Evolutionary conservation across 2,888 invertebrate species (phyloP).

Genomic region (Acrobasis suavella): DNA sequence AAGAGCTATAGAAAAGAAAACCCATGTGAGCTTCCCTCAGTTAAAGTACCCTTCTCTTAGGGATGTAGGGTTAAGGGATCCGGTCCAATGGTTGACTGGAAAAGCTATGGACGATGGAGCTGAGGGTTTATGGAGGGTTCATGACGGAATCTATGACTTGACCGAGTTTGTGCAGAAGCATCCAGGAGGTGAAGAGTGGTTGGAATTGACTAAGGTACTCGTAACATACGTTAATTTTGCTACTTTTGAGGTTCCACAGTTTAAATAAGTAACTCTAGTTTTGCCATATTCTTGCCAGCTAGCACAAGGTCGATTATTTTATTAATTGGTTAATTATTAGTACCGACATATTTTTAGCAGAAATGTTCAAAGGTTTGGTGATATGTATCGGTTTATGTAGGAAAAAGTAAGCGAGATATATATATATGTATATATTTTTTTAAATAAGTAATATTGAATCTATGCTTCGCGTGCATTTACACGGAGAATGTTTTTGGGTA

Average conservation of each 20-base stretch:
- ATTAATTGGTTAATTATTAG: too few species aligned
- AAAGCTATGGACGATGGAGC: constrained; percentile 87
- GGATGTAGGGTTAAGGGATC: constrained; percentile 67
- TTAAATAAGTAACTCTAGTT: not conserved
- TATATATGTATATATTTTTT: too few species aligned
- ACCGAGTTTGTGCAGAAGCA: constrained; percentile 89
- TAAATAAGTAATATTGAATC: too few species aligned
- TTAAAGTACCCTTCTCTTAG: constrained; percentile 77
- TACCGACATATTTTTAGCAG: too few species aligned
- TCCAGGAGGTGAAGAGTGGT: constrained; percentile 93
- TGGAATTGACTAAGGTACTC: constrained; percentile 85
- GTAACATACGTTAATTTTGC: not conserved
- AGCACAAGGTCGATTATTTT: too few species aligned
- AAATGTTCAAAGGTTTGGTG: too few species aligned
- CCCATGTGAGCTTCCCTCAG: constrained; percentile 78
- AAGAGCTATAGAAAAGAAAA: constrained; percentile 59
- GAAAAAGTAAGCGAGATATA: too few species aligned
- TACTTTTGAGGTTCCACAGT: not conserved
- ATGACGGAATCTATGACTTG: constrained; percentile 92
- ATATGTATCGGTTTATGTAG: too few species aligned
- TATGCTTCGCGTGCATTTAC: too few species aligned
- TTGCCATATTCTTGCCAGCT: too few species aligned
- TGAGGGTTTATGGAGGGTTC: constrained; percentile 90
- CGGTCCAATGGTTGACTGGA: constrained; percentile 84
- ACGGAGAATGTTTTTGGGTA: too few species aligned